These are phyloP conservation scores for Romanogobio albipinnatus DNA, from an alignment of 2,113 vertebrate genomes.

Conservation along the genomic window DNA sequence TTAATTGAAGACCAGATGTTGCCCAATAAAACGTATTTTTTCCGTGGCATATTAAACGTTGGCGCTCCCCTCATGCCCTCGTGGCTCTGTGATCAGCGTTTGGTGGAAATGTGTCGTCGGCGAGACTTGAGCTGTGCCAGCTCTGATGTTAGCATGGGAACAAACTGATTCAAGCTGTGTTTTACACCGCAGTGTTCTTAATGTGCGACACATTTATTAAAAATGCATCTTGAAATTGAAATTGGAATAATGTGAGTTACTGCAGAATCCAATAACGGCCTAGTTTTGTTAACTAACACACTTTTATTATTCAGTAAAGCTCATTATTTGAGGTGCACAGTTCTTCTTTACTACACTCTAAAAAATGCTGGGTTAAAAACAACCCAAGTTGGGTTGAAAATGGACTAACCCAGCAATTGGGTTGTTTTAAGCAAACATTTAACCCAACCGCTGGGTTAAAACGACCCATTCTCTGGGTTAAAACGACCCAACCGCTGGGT, in stretches of 20 bases:
- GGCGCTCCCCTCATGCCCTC: conserved; percentile 16
- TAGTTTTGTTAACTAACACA: too few species aligned
- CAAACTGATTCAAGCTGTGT: neutral
- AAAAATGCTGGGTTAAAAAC: too few species aligned
- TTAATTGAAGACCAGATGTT: conserved; percentile 56
- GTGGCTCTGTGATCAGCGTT: neutral
- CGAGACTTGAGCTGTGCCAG: too few species aligned
- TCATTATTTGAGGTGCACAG: too few species aligned
- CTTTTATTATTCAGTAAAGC: too few species aligned
- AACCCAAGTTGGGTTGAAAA: too few species aligned
- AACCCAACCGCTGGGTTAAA: too few species aligned
- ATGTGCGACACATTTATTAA: neutral
- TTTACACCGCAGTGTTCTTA: neutral
- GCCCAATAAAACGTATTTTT: conserved; percentile 43
- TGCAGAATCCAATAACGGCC: neutral
- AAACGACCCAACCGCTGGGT: too few species aligned
- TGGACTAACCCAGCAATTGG: too few species aligned
- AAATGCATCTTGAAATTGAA: neutral
- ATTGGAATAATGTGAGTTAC: neutral
- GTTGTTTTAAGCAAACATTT: too few species aligned
- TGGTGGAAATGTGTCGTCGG: neutral
- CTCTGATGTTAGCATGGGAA: neutral
- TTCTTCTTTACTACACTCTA: too few species aligned
- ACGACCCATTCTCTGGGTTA: too few species aligned
- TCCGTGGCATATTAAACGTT: neutral